Evolutionary conservation across 2,888 invertebrate genomes (phyloP).

Genomic region (Pimpla rufipes): DNA sequence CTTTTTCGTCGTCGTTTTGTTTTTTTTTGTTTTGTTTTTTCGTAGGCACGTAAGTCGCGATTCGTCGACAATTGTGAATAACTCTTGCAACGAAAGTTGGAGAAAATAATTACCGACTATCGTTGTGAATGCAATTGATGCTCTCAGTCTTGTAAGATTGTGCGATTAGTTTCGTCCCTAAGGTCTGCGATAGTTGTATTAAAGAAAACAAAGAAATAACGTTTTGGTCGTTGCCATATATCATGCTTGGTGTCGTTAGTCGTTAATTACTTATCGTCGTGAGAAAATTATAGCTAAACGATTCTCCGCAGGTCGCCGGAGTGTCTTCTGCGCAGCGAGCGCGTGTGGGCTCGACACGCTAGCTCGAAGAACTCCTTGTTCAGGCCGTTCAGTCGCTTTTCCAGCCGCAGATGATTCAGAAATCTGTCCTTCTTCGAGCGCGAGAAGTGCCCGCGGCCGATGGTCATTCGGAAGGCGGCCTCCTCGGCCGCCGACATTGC

Average conservation of each 20-base stretch:
- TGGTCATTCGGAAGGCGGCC: constrained; percentile 78
- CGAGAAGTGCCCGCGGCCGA: constrained; percentile 80
- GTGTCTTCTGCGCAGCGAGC: constrained; percentile 70
- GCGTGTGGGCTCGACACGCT: constrained; percentile 72
- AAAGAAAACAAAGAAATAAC: constrained; percentile 17
- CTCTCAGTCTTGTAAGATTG: constrained; percentile 62
- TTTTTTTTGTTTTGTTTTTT: constrained; percentile 2
- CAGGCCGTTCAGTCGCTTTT: constrained; percentile 79
- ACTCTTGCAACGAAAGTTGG: neutral
- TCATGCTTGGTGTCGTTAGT: neutral
- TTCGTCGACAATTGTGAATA: constrained; percentile 21
- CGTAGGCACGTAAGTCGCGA: constrained; percentile 20
- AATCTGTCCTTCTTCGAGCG: constrained; percentile 81
- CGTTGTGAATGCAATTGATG: constrained; percentile 21
- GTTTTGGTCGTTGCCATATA: constrained; percentile 10
- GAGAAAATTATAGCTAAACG: constrained; percentile 55
- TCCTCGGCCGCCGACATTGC: constrained; percentile 79
- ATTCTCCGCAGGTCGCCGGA: constrained; percentile 75
- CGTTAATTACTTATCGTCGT: neutral
- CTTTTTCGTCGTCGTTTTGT: neutral
- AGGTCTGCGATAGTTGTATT: neutral
- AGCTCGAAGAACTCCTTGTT: constrained; percentile 77
- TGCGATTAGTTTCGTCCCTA: constrained; percentile 20
- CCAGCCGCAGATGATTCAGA: constrained; percentile 79
- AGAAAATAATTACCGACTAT: constrained; percentile 14